Evolutionary conservation across 2,888 invertebrate species (phyloP).

Genomic region (Microplitis manilae): DNA sequence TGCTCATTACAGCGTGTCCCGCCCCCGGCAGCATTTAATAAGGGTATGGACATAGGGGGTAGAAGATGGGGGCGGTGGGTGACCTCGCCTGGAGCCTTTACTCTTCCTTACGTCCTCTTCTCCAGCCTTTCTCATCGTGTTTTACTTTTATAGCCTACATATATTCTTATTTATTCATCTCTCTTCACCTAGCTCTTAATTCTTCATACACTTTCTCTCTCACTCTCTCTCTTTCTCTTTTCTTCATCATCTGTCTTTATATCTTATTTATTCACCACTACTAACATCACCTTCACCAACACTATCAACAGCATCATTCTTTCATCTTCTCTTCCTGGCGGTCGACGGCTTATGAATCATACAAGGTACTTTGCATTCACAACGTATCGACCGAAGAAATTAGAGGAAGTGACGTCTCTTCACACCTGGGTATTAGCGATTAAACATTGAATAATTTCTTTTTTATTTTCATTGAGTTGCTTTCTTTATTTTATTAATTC

Average conservation of each 20-base stretch:
- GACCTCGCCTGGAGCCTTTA: conserved; percentile 70
- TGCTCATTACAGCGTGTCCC: conserved; percentile 70
- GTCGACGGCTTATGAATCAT: conserved; percentile 45
- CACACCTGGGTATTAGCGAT: conserved; percentile 43
- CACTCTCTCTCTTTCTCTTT: conserved; percentile 41
- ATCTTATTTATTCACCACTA: conserved; percentile 26
- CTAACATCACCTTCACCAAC: conserved; percentile 40
- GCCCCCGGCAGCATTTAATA: conserved; percentile 70
- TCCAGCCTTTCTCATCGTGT: conserved; percentile 18
- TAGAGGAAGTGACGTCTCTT: conserved; percentile 51
- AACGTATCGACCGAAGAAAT: conserved; percentile 47
- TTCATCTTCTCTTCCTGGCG: conserved; percentile 39
- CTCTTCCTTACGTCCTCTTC: conserved; percentile 55
- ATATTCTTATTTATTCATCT: neutral
- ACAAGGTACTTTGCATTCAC: conserved; percentile 52
- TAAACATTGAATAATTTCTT: neutral
- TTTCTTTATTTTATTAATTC: neutral
- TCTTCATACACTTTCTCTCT: conserved; percentile 37
- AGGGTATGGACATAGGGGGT: conserved; percentile 60
- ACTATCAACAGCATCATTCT: conserved; percentile 27
- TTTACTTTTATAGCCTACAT: conserved; percentile 41
- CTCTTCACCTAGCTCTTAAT: conserved; percentile 42
- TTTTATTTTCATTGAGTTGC: neutral
- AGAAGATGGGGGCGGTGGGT: conserved; percentile 66
- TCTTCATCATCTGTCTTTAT: conserved; percentile 40